Base-by-base conservation (phyloP, 2,113 vertebrate species). In the Xyrauchen texanus region DNA sequence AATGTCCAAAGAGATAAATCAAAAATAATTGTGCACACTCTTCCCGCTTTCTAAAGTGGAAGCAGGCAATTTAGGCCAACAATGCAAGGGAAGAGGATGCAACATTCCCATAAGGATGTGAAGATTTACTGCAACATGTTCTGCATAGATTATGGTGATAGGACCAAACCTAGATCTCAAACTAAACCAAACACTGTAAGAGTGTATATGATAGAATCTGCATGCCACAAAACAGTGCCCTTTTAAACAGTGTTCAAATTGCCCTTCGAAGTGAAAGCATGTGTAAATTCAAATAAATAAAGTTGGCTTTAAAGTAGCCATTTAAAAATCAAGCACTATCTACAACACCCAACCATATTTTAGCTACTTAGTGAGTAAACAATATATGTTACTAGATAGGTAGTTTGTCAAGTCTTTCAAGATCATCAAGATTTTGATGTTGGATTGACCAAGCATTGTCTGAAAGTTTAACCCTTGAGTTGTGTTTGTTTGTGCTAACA, bases 1-100 rank as follows among this genome's bases (percentile, higher is more conserved):
- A 86, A 89, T 89, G 90, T 92, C 91, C 86, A 88, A 88, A 88
- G 88, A 89, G 87, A 92, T 92, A 91, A 89, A 93, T 93, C 91
- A 71, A 80, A 91, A 91, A 91, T 91, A 90, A 91, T 91, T 91
- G 88, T 86, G 85, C 76, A 75, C 82, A 85, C 90, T 73, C 66
- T 81, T 80, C 77, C 84, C 74, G 83, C 84, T 88, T 84, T 89
- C 82, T 72, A 77, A 86, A 81, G 87, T 82, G 84, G 83, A 74
- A 63, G 85, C 80, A 78, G 79, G 78, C 87, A 88, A 90, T 88
- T 86, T 88, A 86, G 87, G 80, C 69, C 82, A 65, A 81, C 83
- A 84, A 85, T 81, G 82, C 84, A 85, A 76, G 12, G 88, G 88
- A 75, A 68, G 34, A 76, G 44, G 65, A 79, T 71, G 16, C 61